A percentile compares a stretch with the other conserved stretches of the same genome.
Conservation (phyloP, 1,140 invertebrate species). For the Hyles vespertilio region DNA sequence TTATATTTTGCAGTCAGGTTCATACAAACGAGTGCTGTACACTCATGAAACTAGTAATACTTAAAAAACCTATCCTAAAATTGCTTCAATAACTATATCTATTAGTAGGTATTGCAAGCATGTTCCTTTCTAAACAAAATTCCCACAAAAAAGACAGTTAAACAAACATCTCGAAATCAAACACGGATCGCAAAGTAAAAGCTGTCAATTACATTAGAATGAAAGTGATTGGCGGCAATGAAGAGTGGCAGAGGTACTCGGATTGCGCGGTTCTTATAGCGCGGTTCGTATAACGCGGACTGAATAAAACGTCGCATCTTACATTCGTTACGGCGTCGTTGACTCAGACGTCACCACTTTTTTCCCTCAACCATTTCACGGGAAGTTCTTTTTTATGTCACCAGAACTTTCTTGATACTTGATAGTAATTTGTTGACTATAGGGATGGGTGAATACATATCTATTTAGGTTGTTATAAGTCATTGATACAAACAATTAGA, state of each 20-base stretch:
- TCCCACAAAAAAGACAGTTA: constrained; percentile 9
- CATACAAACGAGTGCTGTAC: too few relatives aligned
- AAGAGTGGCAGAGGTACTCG: constrained; percentile 37
- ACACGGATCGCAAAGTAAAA: constrained; percentile 5
- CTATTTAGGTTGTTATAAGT: not conserved
- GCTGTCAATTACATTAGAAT: constrained; percentile 25
- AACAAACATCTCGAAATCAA: constrained; percentile 2
- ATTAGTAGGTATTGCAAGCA: too few relatives aligned
- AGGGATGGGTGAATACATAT: too few relatives aligned
- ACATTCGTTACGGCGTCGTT: constrained; percentile 25
- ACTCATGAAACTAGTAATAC: too few relatives aligned
- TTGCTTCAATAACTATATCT: too few relatives aligned
- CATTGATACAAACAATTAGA: not conserved
- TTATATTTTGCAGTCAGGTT: too few relatives aligned
- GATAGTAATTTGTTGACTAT: not conserved
- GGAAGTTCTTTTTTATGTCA: constrained; percentile 39
- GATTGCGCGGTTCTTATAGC: too few relatives aligned
- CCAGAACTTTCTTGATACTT: constrained; percentile 34
- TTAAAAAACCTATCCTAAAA: too few relatives aligned
- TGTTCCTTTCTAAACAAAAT: not conserved
- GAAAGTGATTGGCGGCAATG: constrained; percentile 35
- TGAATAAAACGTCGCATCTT: constrained; percentile 32
- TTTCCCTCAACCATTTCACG: constrained; percentile 28
- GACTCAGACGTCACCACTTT: constrained; percentile 27
- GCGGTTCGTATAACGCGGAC: constrained; percentile 19